Evolutionary conservation across 2,888 invertebrate species (phyloP), one percentile per base, ranked within the genome.

Genomic region (Xylota segnis): DNA sequence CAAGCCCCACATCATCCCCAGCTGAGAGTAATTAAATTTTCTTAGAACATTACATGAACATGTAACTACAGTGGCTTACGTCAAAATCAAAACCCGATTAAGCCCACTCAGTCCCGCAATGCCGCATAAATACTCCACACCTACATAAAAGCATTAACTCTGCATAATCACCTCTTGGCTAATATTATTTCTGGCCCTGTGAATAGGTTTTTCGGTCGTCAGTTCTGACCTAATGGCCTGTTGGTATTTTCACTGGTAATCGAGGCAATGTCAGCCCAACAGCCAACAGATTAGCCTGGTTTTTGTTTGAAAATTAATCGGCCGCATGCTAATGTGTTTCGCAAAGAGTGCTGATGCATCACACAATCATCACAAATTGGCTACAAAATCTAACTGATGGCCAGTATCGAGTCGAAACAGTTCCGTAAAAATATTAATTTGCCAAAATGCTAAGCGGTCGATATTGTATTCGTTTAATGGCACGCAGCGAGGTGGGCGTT

Each of bases 1-100:
- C 23, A 23, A 23, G 1, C 23, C 23, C 23, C 23, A 23, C 23
- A 23, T 23, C 23, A 23, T 23, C 23, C 1, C 9, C 10, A 34
- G 3, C 0, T 34, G 7, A 34, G 10, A 34, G n/a, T n/a, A n/a
- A n/a, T n/a, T n/a, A n/a, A n/a, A n/a, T n/a, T n/a, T n/a, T n/a
- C n/a, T n/a, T n/a, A n/a, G n/a, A n/a, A n/a, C n/a, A n/a, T n/a
- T n/a, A 34, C 29, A 56, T 34, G n/a, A 14, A 23, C 23, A 2
- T 32, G 16, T 56, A 14, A 32, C 32, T 6, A 56, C 16, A 5
- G 14, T n/a, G 29, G 6, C 14, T n/a, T 10, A 32, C 32, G 14
- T n/a, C 32, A 56, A n/a, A n/a, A n/a, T 16, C 32, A 56, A 56
- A 56, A n/a, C 32, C 16, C 16, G 56, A 56, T 56, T 54, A 52